Conservation (phyloP, 2,113 vertebrate species). For the Coryphaenoides rupestris region DNA sequence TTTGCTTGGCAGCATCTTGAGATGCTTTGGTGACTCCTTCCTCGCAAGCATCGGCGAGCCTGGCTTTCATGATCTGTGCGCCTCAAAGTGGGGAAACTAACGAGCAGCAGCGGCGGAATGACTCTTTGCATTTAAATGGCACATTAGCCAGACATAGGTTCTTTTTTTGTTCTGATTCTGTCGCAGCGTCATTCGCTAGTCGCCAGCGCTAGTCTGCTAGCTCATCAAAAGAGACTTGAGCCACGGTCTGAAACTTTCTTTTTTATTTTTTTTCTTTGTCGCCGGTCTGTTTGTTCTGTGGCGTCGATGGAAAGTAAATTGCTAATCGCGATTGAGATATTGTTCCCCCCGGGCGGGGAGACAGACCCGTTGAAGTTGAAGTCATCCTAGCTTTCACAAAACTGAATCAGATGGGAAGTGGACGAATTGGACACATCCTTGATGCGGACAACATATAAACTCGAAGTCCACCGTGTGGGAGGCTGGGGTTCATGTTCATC, state of each 20-base stretch:
- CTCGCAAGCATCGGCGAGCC: not conserved
- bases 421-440: too few relatives aligned
- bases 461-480: too few relatives aligned
- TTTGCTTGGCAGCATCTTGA: slow-evolving; percentile 38
- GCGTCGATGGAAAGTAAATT: too few relatives aligned
- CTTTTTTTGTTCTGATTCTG: slow-evolving; percentile 37
- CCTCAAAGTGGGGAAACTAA: slow-evolving; percentile 38
- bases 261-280: not conserved
- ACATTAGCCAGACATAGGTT: slow-evolving; percentile 56
- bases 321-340: too few relatives aligned
- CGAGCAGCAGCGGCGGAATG: slow-evolving; percentile 40
- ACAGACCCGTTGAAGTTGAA: too few relatives aligned
- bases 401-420: too few relatives aligned
- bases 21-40: slow-evolving; percentile 12
- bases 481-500: too few relatives aligned
- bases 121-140: slow-evolving; percentile 72
- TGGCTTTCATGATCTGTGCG: slow-evolving; percentile 48
- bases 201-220: not conserved
- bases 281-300: too few relatives aligned
- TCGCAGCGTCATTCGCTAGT: slow-evolving; percentile 26
- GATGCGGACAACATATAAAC: too few relatives aligned
- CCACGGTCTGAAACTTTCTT: not conserved
- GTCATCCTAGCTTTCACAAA: too few relatives aligned
- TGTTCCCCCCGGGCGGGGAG: too few relatives aligned
- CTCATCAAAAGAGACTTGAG: slow-evolving; percentile 1